A percentile compares a stretch with the other conserved stretches of the same genome.
These are phyloP conservation scores for Drosophila neutralis DNA, from an alignment of 2,888 invertebrate species.

Conservation along the genomic window DNA sequence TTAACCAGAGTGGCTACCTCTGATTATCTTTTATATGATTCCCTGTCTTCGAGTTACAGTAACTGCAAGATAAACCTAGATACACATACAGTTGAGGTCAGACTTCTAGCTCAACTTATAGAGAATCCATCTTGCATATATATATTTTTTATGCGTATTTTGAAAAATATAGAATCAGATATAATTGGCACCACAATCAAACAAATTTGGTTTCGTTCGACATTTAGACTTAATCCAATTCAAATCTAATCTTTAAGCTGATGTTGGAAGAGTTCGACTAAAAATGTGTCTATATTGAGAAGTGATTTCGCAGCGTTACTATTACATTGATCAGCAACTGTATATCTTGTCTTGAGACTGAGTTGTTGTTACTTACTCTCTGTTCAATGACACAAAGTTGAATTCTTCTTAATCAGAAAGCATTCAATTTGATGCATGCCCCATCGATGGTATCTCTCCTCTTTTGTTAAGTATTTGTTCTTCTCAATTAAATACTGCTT, in stretches of 20 bases:
- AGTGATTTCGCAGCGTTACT: background rate
- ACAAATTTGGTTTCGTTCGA: background rate
- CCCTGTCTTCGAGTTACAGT: too few species aligned
- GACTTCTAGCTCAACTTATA: background rate
- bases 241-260: background rate
- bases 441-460: constrained; percentile 26
- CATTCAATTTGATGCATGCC: constrained; percentile 29
- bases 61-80: background rate
- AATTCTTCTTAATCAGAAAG: constrained; percentile 47
- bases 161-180: background rate
- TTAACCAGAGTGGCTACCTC: background rate
- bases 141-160: too few species aligned
- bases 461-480: constrained; percentile 11
- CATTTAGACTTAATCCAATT: background rate
- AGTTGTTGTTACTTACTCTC: background rate
- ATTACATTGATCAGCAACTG: constrained; percentile 3
- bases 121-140: background rate
- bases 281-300: too few species aligned
- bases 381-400: constrained; percentile 29
- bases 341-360: constrained; percentile 20
- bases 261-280: too few species aligned
- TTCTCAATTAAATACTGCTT: constrained; percentile 16
- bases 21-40: background rate
- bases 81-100: background rate
- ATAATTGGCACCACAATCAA: background rate